Conservation (phyloP, 2,113 vertebrate genomes). For the Etheostoma cragini region DNA sequence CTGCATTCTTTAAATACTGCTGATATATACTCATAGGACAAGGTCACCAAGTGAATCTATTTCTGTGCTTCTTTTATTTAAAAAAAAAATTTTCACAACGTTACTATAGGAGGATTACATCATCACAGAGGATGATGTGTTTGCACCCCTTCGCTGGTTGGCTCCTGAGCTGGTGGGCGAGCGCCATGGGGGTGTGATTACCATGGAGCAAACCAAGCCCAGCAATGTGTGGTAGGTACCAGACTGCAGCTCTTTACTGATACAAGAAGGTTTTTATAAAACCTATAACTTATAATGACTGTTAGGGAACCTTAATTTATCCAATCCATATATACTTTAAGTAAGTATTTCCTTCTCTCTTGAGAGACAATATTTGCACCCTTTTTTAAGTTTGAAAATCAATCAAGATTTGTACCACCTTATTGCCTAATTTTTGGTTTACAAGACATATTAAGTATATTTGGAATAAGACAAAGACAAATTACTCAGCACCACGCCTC, state of each 20-base stretch:
- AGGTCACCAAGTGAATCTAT: constrained; percentile 72
- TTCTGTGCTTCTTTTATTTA: constrained; percentile 51
- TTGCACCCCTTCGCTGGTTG: constrained; percentile 94
- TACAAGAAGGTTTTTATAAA: constrained; percentile 2
- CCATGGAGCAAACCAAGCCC: constrained; percentile 92
- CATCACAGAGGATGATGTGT: constrained; percentile 92
- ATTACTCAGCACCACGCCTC: not conserved
- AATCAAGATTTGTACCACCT: not conserved
- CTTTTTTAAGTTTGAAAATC: not conserved
- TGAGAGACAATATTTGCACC: not conserved
- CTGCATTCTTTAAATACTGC: constrained; percentile 64
- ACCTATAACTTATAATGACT: not conserved
- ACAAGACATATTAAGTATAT: constrained; percentile 1
- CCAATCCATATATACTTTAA: not conserved
- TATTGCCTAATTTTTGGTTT: not conserved
- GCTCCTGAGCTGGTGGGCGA: constrained; percentile 95
- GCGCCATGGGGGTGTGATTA: constrained; percentile 92
- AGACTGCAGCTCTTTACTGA: constrained; percentile 9
- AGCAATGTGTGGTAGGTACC: constrained; percentile 95
- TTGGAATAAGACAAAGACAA: not conserved
- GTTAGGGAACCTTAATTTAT: not conserved
- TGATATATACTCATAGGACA: constrained; percentile 60
- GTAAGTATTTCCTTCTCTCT: not conserved
- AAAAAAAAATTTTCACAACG: constrained; percentile 1
- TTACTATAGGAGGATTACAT: constrained; percentile 93